Percentiles rank a stretch among this genome's conserved stretches.
Conservation (phyloP, 2,113 vertebrate genomes). For the Urocynchramus pylzowi region DNA sequence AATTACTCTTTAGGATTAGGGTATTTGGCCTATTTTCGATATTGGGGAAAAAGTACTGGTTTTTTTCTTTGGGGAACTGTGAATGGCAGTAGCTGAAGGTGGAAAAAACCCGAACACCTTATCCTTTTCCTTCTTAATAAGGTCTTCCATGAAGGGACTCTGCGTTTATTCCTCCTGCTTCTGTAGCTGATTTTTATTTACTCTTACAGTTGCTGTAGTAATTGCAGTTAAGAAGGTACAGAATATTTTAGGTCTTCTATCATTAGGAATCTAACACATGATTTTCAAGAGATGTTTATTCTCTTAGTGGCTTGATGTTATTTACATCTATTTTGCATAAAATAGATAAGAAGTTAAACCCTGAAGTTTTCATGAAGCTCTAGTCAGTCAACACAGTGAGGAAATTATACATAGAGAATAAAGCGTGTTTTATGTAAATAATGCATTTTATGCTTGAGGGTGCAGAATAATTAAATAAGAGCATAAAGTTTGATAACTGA, state of each 20-base stretch:
- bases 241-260: not conserved
- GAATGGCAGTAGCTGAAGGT: not conserved
- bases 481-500: not conserved
- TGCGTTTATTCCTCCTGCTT: not conserved
- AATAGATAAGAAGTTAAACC: not conserved
- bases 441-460: slow-evolving; percentile 19
- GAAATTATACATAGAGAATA: not conserved
- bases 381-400: not conserved
- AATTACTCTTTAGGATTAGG: not conserved
- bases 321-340: not conserved
- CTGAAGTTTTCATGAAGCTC: not conserved
- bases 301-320: not conserved
- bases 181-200: not conserved
- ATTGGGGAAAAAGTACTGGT: not conserved
- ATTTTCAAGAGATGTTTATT: not conserved
- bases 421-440: not conserved
- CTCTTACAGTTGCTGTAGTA: not conserved
- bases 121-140: not conserved
- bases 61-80: not conserved
- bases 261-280: not conserved
- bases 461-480: slow-evolving; percentile 30
- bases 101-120: not conserved
- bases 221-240: not conserved
- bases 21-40: not conserved
- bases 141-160: not conserved